Evolutionary conservation across 2,888 invertebrate species (phyloP).

Genomic region (Baccha elongata): DNA sequence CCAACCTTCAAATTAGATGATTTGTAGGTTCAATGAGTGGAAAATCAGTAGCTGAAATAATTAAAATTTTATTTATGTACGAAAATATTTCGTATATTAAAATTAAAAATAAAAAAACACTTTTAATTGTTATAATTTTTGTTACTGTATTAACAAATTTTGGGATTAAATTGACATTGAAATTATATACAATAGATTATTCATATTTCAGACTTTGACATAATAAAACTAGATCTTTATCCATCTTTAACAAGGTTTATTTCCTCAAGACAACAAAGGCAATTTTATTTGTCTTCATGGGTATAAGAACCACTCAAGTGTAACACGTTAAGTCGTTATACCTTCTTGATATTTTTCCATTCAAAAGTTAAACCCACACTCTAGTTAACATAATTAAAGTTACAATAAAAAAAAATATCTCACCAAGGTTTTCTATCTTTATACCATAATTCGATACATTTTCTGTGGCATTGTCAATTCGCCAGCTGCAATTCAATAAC

Average conservation of each 20-base stretch:
- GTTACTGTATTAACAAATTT: too few species aligned
- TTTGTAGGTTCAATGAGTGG: neutral
- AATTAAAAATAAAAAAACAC: too few species aligned
- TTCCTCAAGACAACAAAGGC: too few species aligned
- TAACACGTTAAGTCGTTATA: neutral
- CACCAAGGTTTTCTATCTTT: neutral
- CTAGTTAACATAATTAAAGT: neutral
- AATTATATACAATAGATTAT: too few species aligned
- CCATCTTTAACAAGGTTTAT: too few species aligned
- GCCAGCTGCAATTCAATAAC: neutral
- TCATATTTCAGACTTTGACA: too few species aligned
- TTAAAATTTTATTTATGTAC: too few species aligned
- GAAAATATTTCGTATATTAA: too few species aligned
- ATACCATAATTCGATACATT: neutral
- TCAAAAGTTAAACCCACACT: neutral
- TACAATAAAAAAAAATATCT: neutral
- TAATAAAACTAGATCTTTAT: too few species aligned
- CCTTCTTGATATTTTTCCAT: neutral
- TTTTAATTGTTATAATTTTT: too few species aligned
- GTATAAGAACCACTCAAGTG: neutral
- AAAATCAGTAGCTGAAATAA: neutral
- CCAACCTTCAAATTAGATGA: neutral
- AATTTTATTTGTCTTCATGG: too few species aligned
- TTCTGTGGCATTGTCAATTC: neutral
- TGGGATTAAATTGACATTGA: too few species aligned